phyloP scores from a whole-genome alignment of 2,113 vertebrate species.

The Bos javanicus region DNA sequence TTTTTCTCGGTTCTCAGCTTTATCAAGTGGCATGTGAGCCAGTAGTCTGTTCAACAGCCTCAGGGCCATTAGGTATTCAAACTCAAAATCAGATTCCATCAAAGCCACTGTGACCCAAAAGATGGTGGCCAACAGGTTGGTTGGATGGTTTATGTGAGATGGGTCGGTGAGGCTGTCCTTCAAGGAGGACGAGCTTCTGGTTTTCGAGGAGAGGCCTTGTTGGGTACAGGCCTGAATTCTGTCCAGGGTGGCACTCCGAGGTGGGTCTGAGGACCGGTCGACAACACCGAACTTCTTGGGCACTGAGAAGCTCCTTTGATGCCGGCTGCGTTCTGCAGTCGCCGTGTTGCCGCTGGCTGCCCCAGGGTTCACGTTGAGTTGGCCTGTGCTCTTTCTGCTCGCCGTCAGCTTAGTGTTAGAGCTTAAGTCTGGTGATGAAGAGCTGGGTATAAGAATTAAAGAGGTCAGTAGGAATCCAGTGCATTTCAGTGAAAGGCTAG shows the following conservation, averaged over 20 bases:
- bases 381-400: slow-evolving; percentile 96
- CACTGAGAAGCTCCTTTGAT: slow-evolving; percentile 97
- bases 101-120: slow-evolving; percentile 98
- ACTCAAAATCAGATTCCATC: slow-evolving; percentile 99
- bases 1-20: slow-evolving; percentile 95
- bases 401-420: slow-evolving; percentile 91
- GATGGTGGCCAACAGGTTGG: slow-evolving; percentile 93
- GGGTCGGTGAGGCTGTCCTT: slow-evolving; percentile 93
- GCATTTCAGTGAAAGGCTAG: not conserved
- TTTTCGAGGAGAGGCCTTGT: slow-evolving; percentile 87
- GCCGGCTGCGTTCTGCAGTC: slow-evolving; percentile 90
- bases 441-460: slow-evolving; percentile 76
- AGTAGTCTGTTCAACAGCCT: slow-evolving; percentile 93
- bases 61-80: slow-evolving; percentile 97
- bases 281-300: slow-evolving; percentile 98
- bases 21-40: slow-evolving; percentile 93
- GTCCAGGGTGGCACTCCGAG: slow-evolving; percentile 96
- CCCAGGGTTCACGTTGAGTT: slow-evolving; percentile 91
- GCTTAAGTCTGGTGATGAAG: slow-evolving; percentile 94
- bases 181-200: slow-evolving; percentile 90
- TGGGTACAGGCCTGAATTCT: slow-evolving; percentile 97
- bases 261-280: slow-evolving; percentile 89
- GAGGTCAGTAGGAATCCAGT: not conserved
- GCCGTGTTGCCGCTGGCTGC: slow-evolving; percentile 78
- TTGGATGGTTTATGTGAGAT: slow-evolving; percentile 93